Conservation (phyloP, 2,888 invertebrate species). For the Phaonia tiefii region DNA sequence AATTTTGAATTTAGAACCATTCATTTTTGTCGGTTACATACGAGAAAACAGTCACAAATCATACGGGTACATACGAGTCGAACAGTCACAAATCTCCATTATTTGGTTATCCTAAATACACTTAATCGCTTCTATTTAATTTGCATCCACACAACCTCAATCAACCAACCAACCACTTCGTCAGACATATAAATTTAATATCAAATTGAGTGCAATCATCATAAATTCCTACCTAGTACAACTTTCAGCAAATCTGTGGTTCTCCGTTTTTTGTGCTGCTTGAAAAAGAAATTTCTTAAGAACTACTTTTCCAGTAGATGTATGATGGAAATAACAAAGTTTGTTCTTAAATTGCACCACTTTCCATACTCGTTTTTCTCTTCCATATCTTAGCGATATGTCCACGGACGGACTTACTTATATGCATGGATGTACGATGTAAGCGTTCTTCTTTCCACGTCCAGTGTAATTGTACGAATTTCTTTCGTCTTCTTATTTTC, state of each 20-base stretch:
- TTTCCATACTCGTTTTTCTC: constrained; percentile 60
- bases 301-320: constrained; percentile 10
- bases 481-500: constrained; percentile 5
- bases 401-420: not conserved
- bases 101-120: too few relatives aligned
- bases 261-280: not conserved
- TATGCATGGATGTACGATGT: not conserved
- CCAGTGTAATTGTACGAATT: constrained; percentile 45
- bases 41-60: too few relatives aligned
- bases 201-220: constrained; percentile 47
- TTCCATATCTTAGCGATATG: constrained; percentile 7
- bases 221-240: constrained; percentile 35
- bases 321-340: constrained; percentile 15
- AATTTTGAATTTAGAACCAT: too few relatives aligned
- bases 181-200: constrained; percentile 36
- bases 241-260: constrained; percentile 37
- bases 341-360: constrained; percentile 63
- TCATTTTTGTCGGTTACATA: too few relatives aligned
- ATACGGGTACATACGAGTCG: too few relatives aligned
- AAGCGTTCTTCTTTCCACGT: not conserved
- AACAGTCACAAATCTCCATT: too few relatives aligned
- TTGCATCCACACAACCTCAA: too few relatives aligned
- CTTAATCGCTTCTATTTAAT: too few relatives aligned
- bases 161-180: not conserved
- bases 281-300: constrained; percentile 10